Conservation (phyloP, 2,113 vertebrate genomes). For the Hippolais icterina region DNA sequence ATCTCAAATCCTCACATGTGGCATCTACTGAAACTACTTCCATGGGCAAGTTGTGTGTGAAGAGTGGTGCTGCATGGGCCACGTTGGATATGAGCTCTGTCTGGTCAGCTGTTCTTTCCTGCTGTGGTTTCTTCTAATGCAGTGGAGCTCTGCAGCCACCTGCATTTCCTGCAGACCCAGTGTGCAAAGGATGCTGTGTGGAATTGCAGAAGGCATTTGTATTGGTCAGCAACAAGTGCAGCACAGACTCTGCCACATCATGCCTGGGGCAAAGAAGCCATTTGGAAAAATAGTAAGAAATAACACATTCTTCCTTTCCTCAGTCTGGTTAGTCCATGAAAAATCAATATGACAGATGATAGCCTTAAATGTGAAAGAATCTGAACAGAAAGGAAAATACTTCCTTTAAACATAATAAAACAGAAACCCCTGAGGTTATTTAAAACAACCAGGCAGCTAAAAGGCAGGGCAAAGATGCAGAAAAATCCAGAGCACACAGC, state of each 20-base stretch:
- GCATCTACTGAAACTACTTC: neutral
- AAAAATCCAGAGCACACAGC: neutral
- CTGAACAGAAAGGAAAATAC: neutral
- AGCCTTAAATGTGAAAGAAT: neutral
- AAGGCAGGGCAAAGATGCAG: neutral
- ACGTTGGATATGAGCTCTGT: rapidly evolving
- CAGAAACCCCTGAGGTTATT: neutral
- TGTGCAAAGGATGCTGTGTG: neutral
- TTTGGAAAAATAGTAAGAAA: neutral
- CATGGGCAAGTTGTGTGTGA: neutral
- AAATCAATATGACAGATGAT: neutral
- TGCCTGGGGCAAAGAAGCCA: neutral
- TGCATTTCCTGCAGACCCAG: neutral
- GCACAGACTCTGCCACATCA: neutral
- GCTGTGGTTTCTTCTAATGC: neutral
- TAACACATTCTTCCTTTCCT: neutral
- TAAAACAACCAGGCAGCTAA: neutral
- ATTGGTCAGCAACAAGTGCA: neutral
- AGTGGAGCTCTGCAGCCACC: neutral
- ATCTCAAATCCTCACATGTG: neutral
- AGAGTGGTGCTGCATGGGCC: neutral
- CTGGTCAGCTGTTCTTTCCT: neutral
- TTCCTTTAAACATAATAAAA: neutral
- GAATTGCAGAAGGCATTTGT: neutral
- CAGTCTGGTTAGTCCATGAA: neutral